These are phyloP conservation scores for Conomelus anceps DNA, from an alignment of 2,888 invertebrate species.

Conservation along the genomic window DNA sequence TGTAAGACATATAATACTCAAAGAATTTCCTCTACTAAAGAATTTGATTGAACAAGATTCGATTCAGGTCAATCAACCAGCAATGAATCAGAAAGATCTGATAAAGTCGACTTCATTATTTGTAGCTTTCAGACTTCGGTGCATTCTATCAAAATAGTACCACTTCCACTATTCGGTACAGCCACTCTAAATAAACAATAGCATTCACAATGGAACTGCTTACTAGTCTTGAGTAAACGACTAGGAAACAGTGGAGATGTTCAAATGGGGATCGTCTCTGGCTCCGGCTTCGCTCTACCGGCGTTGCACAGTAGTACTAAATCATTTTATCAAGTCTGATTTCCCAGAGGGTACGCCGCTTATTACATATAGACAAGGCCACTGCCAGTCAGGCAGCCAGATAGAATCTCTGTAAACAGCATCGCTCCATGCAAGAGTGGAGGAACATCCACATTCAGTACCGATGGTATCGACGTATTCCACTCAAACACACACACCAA, in stretches of 20 bases:
- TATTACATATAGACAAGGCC: not conserved
- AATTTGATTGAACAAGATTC: too few species aligned
- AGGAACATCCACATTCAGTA: not conserved
- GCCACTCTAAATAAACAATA: not conserved
- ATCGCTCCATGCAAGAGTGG: not conserved
- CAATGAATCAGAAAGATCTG: too few species aligned
- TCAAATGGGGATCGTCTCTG: not conserved
- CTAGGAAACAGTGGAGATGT: not conserved
- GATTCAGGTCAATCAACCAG: too few species aligned
- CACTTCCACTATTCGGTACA: not conserved
- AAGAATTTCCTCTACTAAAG: too few species aligned
- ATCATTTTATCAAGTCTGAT: not conserved
- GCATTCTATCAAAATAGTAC: not conserved
- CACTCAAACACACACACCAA: not conserved
- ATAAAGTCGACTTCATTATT: not conserved
- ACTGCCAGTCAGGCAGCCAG: not conserved
- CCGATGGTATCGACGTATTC: not conserved
- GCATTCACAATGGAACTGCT: not conserved
- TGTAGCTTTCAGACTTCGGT: not conserved
- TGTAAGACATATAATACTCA: too few species aligned
- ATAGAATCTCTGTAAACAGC: not conserved
- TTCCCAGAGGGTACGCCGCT: not conserved
- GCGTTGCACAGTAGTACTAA: not conserved
- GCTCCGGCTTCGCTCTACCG: not conserved
- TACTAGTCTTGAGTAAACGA: not conserved